Evolutionary conservation across 2,113 vertebrate genomes (phyloP), one percentile per base, ranked within the genome.

Genomic region (Psittacula cyanocephala): DNA sequence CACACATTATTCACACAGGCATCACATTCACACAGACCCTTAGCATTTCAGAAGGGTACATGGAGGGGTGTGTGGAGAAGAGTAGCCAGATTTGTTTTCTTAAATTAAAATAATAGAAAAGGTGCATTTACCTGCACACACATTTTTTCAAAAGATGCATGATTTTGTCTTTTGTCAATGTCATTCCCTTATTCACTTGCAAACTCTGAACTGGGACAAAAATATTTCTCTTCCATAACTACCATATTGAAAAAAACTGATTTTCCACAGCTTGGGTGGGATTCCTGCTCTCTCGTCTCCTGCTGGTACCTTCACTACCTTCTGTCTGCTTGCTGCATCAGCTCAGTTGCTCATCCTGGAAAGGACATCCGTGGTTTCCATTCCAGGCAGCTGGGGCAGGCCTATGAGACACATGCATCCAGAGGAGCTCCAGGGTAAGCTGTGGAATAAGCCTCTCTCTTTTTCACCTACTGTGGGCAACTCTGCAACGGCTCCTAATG

Each of bases 331-430:
- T 80, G 39, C 37, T 69, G 77, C 25, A 46, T 35, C 77, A 98
- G 96, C 43, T 16, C 69, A 35, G 91, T 83, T 69, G 46, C 81
- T 90, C 70, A 7, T 59, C 89, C 93, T 77, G 96, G 94, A 95
- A 98, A 89, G 46, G 89, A 97, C 10, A 2, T 88, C 52, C 62
- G 2, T 33, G 91, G 93, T 44, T 97, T 94, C n/a, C 84, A 59
- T 31, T 52, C 89, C 0, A 8, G 88, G 35, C 96, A 98, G 53
- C 33, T 93, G 64, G 96, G 94, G 81, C 29, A 53, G 44, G 6
- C 95, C 28, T 93, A 82, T 27, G 22, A 57, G 43, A 80, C 71
- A 37, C 24, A 43, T 1, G 23, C 39, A 50, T 39, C 31, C 14
- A 33, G 50, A 91, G 64, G 22, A 67, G 27, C 65, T 69, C 49